Evolutionary conservation across 2,113 vertebrate genomes (phyloP).

Genomic region (Poeciliopsis prolifica): DNA sequence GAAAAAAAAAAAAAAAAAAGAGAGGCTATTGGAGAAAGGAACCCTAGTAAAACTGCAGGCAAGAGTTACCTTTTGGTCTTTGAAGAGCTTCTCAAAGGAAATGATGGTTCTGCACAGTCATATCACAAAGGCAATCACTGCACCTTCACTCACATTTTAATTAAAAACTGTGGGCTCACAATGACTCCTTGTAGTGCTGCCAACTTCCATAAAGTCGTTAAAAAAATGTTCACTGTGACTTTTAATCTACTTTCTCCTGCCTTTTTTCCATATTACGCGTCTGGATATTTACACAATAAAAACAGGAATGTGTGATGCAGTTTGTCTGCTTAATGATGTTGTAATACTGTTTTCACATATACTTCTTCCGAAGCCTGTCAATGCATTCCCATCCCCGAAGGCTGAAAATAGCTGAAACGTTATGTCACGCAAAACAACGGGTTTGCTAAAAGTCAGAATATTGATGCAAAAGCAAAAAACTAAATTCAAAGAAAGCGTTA

Average conservation of each 20-base stretch:
- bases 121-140: slow-evolving; percentile 61
- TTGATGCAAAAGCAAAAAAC: slow-evolving; percentile 2
- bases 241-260: background rate
- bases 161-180: slow-evolving; percentile 55
- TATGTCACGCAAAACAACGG: slow-evolving; percentile 13
- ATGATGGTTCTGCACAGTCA: slow-evolving; percentile 37
- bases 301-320: slow-evolving; percentile 25
- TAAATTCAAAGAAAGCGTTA: background rate
- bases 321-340: slow-evolving; percentile 12
- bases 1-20: background rate
- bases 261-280: background rate
- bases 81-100: slow-evolving; percentile 59
- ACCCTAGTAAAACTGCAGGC: slow-evolving; percentile 33
- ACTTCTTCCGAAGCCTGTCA: slow-evolving; percentile 21
- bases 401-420: slow-evolving; percentile 1
- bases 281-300: background rate
- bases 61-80: slow-evolving; percentile 35
- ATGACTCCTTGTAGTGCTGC: slow-evolving; percentile 24
- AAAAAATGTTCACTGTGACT: slow-evolving; percentile 5
- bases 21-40: slow-evolving; percentile 45
- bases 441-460: slow-evolving; percentile 20
- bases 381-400: slow-evolving; percentile 9
- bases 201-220: slow-evolving; percentile 12
- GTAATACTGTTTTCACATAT: background rate
- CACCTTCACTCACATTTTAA: slow-evolving; percentile 59